These are phyloP conservation scores for Anguilla anguilla DNA, from an alignment of 2,797 vertebrate genomes.

Conservation along the genomic window DNA sequence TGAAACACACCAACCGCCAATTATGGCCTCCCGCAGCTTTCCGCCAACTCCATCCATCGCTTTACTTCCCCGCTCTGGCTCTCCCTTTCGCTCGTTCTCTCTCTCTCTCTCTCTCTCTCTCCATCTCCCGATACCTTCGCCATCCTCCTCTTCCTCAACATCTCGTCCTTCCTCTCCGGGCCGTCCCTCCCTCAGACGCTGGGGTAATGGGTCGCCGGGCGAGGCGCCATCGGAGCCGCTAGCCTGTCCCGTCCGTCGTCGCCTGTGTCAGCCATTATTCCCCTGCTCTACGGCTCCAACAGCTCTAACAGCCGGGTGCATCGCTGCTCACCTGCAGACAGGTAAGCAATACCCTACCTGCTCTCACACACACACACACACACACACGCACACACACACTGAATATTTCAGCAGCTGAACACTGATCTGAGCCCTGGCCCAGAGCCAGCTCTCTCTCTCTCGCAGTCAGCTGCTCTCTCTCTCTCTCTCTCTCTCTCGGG, in stretches of 20 bases:
- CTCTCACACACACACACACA: neutral
- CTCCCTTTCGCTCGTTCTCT: neutral
- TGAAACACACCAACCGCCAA: too few relatives aligned
- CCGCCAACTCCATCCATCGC: neutral
- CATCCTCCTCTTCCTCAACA: slow-evolving; percentile 54
- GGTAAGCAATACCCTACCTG: slow-evolving; percentile 15
- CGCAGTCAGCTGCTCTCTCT: neutral
- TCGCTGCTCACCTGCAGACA: slow-evolving; percentile 10
- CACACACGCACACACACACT: slow-evolving; percentile 29
- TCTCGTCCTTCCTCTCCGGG: slow-evolving; percentile 26
- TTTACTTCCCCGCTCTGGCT: neutral
- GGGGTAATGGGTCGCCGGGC: neutral
- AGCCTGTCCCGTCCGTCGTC: slow-evolving; percentile 21
- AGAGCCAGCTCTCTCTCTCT: slow-evolving; percentile 32
- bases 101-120: neutral
- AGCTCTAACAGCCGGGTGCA: neutral
- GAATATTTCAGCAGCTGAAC: slow-evolving; percentile 56
- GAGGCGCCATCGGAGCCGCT: neutral
- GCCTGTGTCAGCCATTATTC: slow-evolving; percentile 3
- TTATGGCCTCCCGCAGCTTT: neutral
- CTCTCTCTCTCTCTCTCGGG: slow-evolving; percentile 1
- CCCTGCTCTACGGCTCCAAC: neutral
- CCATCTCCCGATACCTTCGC: slow-evolving; percentile 46
- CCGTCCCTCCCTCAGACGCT: neutral
- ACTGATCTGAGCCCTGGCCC: slow-evolving; percentile 41